Base-by-base conservation (phyloP, 2,113 vertebrate species). In the Atherinomorus stipes region DNA sequence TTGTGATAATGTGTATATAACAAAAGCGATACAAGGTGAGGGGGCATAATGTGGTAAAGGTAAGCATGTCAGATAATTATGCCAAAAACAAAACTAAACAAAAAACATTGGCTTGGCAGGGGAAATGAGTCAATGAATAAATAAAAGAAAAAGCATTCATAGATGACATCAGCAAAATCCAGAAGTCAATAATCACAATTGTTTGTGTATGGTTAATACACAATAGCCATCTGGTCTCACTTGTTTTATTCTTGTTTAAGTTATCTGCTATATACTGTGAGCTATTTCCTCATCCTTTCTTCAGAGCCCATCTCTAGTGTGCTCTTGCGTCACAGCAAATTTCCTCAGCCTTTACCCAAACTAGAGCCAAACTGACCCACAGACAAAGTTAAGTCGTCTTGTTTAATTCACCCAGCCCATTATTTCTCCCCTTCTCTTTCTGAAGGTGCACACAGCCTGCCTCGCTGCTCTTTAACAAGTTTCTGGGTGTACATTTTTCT, bases 371-470 rank as follows among this genome's bases (percentile, higher is more conserved):
- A 57, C 2, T 68, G 60, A 72, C 79, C 60, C 11, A 3, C 74
- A 82, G 67, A 84, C 72, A 71, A 67, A 62, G 71, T 83, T 80
- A 67, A 42, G 54, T 80, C 81, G 71, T 83, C 37, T 50, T 40
- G 61, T 75, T 82, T 78, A 72, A 78, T 68, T 85, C 61, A 64
- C 67, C 76, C 56, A 22, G 66, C 69, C 83, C 71, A 81, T 84
- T 83, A 65, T 69, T 83, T 51, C 31, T 49, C 11, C 50, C 58
- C 64, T 7, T 34, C 44, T 37, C n/a, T 70, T 16, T 60, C 38
- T 23, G 23, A 82, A 80, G 52, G 57, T 28, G 11, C 42, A 58
- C 42, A 23, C 25, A 23, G 37, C 31, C 71, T 64, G 34, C 38
- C 62, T 56, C 11, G 4, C 12, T 64, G 26, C 10, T 16, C 44